These are phyloP conservation scores for Anneissia japonica DNA, from an alignment of 35 echinoderm and acorn worm species.

Conservation along the genomic window DNA sequence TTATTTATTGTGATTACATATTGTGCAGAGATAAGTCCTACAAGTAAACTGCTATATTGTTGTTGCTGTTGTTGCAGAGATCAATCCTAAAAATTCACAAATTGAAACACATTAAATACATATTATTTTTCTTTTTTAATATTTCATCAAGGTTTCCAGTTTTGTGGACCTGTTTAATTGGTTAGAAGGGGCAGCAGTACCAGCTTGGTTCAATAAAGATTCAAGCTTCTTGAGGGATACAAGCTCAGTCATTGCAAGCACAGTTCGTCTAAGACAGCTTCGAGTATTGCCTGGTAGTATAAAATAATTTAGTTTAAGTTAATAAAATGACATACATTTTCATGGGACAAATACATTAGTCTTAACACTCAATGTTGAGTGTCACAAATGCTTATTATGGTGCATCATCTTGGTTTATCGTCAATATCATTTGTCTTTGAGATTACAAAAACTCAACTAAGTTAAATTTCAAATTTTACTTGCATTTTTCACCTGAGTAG, in stretches of 20 bases:
- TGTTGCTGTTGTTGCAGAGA: too few species aligned
- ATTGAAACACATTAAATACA: too few species aligned
- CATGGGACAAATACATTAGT: neutral
- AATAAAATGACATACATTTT: neutral
- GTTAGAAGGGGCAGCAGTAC: slow-evolving; percentile 48
- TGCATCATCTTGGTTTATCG: neutral
- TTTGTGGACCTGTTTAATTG: slow-evolving; percentile 65
- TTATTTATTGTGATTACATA: too few species aligned
- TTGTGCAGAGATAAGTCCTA: too few species aligned
- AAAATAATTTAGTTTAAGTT: too few species aligned
- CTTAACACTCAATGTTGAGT: neutral
- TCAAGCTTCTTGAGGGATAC: slow-evolving; percentile 41
- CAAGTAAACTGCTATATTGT: too few species aligned
- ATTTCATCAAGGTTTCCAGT: slow-evolving; percentile 42
- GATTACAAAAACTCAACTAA: neutral
- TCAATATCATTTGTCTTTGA: neutral
- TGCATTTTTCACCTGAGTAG: too few species aligned
- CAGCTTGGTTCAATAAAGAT: slow-evolving; percentile 36
- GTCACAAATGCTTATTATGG: neutral
- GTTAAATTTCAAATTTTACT: neutral
- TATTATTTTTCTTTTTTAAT: too few species aligned
- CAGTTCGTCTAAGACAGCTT: slow-evolving; percentile 62
- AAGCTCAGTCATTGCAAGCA: slow-evolving; percentile 46
- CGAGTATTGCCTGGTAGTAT: slow-evolving; percentile 70
- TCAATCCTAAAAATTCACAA: too few species aligned